Base-by-base conservation (phyloP, 1,140 invertebrate species). In the Pseudoatta argentina region DNA sequence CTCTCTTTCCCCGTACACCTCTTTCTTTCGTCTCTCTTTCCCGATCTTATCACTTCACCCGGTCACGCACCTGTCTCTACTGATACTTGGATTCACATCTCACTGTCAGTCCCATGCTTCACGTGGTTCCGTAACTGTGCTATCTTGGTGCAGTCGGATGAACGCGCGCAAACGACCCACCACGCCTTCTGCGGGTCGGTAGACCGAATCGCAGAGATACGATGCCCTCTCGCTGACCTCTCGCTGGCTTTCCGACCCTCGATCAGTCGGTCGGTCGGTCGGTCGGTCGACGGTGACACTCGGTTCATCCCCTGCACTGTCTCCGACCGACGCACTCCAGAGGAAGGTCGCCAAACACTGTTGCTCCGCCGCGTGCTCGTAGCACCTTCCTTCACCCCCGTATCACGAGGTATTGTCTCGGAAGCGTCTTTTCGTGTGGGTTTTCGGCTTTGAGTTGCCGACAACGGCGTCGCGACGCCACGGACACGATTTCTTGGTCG, bases 321-420 rank as follows among this genome's bases (percentile, higher is more conserved):
- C 67, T 57, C 48, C 34, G n/a, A 53, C 48, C 79, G 24, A 21
- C 71, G 61, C 59, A 55, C 76, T 69, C 82, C 64, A 75, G 67
- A 75, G 21, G 21, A 64, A 71, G 55, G 16, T 75, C 39, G 67
- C 44, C 57, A 51, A 88, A 91, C 88, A 90, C 89, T 91, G 89
- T 91, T 91, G 89, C 89, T 90, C 64, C 79, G 69, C 87, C 89
- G 89, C 89, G 89, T 90, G 83, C 83, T 90, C 24, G 30, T 55
- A 59, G 21, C 21, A 18, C 44, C 53, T 53, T 63, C 86, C 81
- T 27, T 63, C 34, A 14, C 67, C 30, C 63, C 30, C 30, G 51
- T 30, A 30, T 39, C 34, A 55, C 57, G 16, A 71, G 72, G 34
- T 66, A 51, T 83, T 2, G 5, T 57, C 53, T 39, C 30, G 34